Evolutionary conservation across 2,888 invertebrate genomes (phyloP), one percentile per base, ranked within the genome.

Genomic region (Pseudoips prasinana): DNA sequence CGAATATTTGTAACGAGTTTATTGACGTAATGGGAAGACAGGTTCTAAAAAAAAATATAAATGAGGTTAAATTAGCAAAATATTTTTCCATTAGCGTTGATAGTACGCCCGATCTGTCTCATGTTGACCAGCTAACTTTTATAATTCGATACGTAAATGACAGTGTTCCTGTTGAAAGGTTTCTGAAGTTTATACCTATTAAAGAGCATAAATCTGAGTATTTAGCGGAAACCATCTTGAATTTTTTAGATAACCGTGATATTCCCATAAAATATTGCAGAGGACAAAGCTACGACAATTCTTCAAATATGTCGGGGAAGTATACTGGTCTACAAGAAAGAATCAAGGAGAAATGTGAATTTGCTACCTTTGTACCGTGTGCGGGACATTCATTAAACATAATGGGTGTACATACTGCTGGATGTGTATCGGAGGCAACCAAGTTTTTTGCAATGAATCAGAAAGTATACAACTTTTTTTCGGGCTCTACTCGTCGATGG

Each of bases 271-370:
- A 39, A 44, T 37, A 50, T 39, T 58, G 43, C 24, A 22, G 64
- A 9, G 56, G 62, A 6, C 61, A 67, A 33, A 46, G 46, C 22
- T 62, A 63, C 39, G 62, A 64, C 47, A 67, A 64, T 53, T 61
- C 66, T 7, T 41, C 49, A 20, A 61, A 64, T 46, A 66, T 67
- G 62, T 40, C 56, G 7, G 64, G 64, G 7, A 8, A 33, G 9
- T 64, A 68, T 31, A 33, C 38, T 32, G 59, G 61, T 29, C 32
- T 58, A 29, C 50, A 64, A 41, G 41, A 54, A 26, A 51, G 51
- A 57, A 60, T 67, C 8, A 48, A 58, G 34, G 47, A 64, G 28
- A 37, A 43, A 32, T 52, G 33, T 44, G 29, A 40, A 24, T 44
- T 52, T 22, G 61, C 63, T 17, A 20, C 36, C 31, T 61, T 33